phyloP scores from a whole-genome alignment of 2,797 vertebrate species.

The Selene dorsalis region DNA sequence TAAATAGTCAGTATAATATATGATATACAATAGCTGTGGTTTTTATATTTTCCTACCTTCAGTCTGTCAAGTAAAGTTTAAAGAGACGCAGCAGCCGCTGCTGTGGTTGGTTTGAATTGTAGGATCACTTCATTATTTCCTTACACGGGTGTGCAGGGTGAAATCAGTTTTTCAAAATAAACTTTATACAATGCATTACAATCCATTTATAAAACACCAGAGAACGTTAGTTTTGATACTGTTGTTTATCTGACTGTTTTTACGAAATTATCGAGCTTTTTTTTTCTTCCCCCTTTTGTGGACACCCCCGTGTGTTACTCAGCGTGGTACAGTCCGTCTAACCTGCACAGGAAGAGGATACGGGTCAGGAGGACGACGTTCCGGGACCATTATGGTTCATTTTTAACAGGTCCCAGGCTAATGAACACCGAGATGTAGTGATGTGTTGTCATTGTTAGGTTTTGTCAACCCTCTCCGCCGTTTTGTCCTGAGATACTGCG shows the following conservation, averaged over 20 bases:
- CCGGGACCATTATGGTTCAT: background rate
- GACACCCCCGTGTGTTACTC: background rate
- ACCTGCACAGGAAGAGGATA: slow-evolving; percentile 52
- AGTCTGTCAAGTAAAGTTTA: too few species aligned
- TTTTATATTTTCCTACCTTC: too few species aligned
- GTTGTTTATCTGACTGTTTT: accelerated
- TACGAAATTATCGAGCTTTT: background rate
- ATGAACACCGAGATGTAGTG: background rate
- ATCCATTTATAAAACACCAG: accelerated
- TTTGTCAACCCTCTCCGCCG: background rate
- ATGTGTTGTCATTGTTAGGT: background rate
- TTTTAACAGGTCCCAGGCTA: background rate
- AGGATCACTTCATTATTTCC: background rate
- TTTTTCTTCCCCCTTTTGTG: accelerated
- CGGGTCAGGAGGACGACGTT: slow-evolving; percentile 36
- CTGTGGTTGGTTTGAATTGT: slow-evolving; percentile 43
- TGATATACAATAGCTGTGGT: too few species aligned
- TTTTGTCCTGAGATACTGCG: background rate
- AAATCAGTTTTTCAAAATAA: accelerated
- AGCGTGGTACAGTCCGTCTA: slow-evolving; percentile 50
- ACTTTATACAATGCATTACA: too few species aligned
- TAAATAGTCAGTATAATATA: too few species aligned
- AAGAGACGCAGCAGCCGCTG: background rate
- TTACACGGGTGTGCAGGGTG: background rate
- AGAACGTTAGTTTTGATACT: accelerated